Evolutionary conservation across 1,140 invertebrate species (phyloP).

Genomic region (Pseudomyrmex sp.): DNA sequence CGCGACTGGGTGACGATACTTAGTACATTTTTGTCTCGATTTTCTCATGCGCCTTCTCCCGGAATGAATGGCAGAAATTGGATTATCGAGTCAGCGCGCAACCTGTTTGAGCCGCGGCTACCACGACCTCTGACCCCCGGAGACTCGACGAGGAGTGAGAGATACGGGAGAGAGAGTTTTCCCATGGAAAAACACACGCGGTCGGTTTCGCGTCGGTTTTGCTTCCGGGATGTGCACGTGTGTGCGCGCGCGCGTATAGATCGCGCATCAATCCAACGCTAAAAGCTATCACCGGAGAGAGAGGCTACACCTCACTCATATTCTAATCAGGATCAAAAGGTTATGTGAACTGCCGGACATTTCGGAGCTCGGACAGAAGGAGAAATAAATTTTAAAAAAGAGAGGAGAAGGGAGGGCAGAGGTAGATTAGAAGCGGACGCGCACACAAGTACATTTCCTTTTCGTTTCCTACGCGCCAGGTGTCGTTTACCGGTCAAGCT

Average conservation of each 20-base stretch:
- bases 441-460: constrained; percentile 76
- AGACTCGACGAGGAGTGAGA: constrained; percentile 14
- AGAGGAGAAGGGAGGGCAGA: not conserved
- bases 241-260: constrained; percentile 61
- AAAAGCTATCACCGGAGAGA: constrained; percentile 63
- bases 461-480: constrained; percentile 81
- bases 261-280: constrained; percentile 62
- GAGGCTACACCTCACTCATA: constrained; percentile 74
- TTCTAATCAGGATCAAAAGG: constrained; percentile 85
- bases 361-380: constrained; percentile 17
- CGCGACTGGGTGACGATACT: not conserved
- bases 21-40: constrained; percentile 1
- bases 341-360: constrained; percentile 81
- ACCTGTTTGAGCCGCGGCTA: constrained; percentile 67
- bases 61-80: constrained; percentile 52
- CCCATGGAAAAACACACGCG: constrained; percentile 78
- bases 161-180: constrained; percentile 71
- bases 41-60: constrained; percentile 60
- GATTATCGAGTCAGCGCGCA: constrained; percentile 66
- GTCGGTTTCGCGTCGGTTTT: constrained; percentile 61
- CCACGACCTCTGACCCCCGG: constrained; percentile 67
- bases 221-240: constrained; percentile 80
- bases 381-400: not conserved
- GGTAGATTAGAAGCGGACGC: constrained; percentile 16
- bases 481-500: constrained; percentile 80